Conservation (phyloP, 2,888 invertebrate species). For the Papilio gigon region DNA sequence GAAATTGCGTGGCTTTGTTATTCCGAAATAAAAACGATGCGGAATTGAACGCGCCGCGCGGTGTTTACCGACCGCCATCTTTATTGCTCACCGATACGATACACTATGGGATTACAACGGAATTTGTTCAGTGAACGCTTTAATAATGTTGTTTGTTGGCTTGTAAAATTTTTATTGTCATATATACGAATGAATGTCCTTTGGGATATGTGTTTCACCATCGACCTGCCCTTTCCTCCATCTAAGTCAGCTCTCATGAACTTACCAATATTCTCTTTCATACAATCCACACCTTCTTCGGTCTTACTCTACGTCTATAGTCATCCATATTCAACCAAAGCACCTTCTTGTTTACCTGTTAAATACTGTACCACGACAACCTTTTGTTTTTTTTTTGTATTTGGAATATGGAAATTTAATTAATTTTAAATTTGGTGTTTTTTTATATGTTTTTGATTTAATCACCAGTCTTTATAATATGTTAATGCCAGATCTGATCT, state of each 20-base stretch:
- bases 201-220: neutral
- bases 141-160: slow-evolving; percentile 29
- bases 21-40: slow-evolving; percentile 32
- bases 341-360: too few species aligned
- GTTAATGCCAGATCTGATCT: neutral
- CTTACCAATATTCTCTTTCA: too few species aligned
- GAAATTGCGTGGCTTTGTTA: slow-evolving; percentile 41
- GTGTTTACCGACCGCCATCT: slow-evolving; percentile 35
- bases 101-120: slow-evolving; percentile 36
- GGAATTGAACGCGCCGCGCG: slow-evolving; percentile 35
- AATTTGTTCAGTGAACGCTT: slow-evolving; percentile 18
- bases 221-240: too few species aligned
- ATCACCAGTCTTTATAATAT: neutral
- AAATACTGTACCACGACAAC: too few species aligned
- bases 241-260: too few species aligned
- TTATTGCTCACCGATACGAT: slow-evolving; percentile 36
- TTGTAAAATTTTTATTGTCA: slow-evolving; percentile 11
- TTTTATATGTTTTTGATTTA: too few species aligned
- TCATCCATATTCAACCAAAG: too few species aligned
- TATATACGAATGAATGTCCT: neutral
- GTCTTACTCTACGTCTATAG: too few species aligned
- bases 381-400: too few species aligned
- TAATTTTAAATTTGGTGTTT: too few species aligned
- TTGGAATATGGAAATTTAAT: too few species aligned
- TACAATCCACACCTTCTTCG: too few species aligned